These are phyloP conservation scores for Hyperoplus lanceolatus DNA, from an alignment of 2,797 vertebrate species.

Conservation along the genomic window DNA sequence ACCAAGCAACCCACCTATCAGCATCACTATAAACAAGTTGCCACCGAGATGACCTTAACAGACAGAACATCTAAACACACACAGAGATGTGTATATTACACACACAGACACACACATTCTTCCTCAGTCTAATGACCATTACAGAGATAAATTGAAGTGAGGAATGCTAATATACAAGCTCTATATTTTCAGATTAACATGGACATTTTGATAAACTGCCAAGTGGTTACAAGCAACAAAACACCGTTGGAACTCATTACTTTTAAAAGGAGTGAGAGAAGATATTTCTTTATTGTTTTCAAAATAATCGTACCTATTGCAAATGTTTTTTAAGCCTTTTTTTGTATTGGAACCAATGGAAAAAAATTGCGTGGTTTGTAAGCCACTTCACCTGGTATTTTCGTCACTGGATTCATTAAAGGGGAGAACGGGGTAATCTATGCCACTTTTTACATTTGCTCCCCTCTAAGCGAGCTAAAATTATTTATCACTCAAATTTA, in stretches of 20 bases:
- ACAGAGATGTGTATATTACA: slow-evolving; percentile 72
- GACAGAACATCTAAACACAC: slow-evolving; percentile 79
- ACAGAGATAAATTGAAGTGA: slow-evolving; percentile 61
- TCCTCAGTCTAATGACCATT: slow-evolving; percentile 59
- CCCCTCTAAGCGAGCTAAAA: too few species aligned
- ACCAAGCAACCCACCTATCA: slow-evolving; percentile 67
- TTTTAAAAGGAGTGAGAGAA: neutral
- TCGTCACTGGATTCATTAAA: neutral
- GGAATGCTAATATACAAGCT: slow-evolving; percentile 38
- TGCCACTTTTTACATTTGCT: too few species aligned
- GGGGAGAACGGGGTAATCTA: too few species aligned
- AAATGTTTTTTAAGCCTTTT: neutral
- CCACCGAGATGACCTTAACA: slow-evolving; percentile 73
- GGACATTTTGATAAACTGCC: neutral
- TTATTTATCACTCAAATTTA: too few species aligned
- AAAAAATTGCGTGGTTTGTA: neutral
- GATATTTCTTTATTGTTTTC: neutral
- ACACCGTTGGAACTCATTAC: too few species aligned
- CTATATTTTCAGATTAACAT: slow-evolving; percentile 26
- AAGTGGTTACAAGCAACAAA: slow-evolving; percentile 3
- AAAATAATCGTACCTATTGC: neutral
- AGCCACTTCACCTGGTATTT: neutral
- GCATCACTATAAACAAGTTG: slow-evolving; percentile 70
- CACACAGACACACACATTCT: slow-evolving; percentile 58
- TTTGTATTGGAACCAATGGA: neutral